These are phyloP conservation scores for Thamnophis elegans DNA, from an alignment of 2,797 vertebrate genomes.

Conservation along the genomic window DNA sequence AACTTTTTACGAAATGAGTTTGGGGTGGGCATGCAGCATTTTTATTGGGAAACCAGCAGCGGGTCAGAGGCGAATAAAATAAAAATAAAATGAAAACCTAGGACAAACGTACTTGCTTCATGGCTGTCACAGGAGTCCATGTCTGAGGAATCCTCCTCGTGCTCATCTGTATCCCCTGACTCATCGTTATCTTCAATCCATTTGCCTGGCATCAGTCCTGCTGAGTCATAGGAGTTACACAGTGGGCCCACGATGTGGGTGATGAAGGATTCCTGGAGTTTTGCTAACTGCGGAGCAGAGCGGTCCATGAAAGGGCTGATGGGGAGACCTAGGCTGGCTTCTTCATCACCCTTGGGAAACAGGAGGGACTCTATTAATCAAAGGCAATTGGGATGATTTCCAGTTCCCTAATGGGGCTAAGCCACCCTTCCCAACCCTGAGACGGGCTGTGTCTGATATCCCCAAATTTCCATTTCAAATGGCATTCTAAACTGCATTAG, in stretches of 20 bases:
- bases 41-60: neutral
- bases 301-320: slow-evolving; percentile 99
- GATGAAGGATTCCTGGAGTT: slow-evolving; percentile 98
- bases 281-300: slow-evolving; percentile 92
- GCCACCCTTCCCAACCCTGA: neutral
- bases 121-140: slow-evolving; percentile 85
- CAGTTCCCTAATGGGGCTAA: neutral
- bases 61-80: neutral
- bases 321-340: slow-evolving; percentile 90
- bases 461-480: neutral
- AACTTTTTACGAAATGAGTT: neutral
- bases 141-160: slow-evolving; percentile 79
- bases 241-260: slow-evolving; percentile 97
- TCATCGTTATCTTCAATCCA: slow-evolving; percentile 85
- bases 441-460: neutral
- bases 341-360: slow-evolving; percentile 89
- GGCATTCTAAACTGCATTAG: neutral
- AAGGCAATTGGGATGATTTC: neutral
- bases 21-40: neutral
- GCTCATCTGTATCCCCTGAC: slow-evolving; percentile 78
- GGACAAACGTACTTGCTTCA: slow-evolving; percentile 74
- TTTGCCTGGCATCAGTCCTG: slow-evolving; percentile 90
- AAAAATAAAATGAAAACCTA: neutral
- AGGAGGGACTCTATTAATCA: neutral
- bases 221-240: slow-evolving; percentile 93